Conservation (phyloP, 2,113 vertebrate species). For the Oceanodroma tethys region DNA sequence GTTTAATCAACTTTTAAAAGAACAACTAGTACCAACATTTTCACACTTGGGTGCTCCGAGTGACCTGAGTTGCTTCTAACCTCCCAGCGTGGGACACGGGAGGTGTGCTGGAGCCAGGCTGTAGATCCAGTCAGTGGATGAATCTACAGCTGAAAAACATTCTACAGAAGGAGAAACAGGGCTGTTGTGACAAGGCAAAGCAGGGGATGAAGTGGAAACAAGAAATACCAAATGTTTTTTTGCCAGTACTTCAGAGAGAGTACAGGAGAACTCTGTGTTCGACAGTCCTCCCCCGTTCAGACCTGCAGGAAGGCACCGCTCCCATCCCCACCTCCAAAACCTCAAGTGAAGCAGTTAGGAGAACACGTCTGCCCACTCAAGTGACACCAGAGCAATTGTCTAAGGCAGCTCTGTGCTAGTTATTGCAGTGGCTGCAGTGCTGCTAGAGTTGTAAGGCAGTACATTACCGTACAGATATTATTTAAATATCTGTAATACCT, state of each 20-base stretch:
- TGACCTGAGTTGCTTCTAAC: not conserved
- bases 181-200: not conserved
- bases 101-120: not conserved
- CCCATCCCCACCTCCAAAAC: not conserved
- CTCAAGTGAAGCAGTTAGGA: not conserved
- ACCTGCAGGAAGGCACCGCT: not conserved
- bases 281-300: accelerated
- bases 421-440: not conserved
- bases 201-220: not conserved
- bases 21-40: not conserved
- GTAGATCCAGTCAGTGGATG: not conserved
- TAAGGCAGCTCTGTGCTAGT: not conserved
- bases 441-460: not conserved
- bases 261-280: not conserved
- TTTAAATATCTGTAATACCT: not conserved
- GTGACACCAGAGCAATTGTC: not conserved
- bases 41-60: not conserved
- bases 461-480: not conserved
- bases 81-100: accelerated
- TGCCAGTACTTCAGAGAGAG: not conserved
- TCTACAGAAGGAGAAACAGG: not conserved
- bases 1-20: not conserved
- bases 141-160: not conserved
- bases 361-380: not conserved
- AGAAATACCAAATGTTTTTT: not conserved